Evolutionary conservation across 2,797 vertebrate species (phyloP), one percentile per base, ranked within the genome.

Genomic region (Dendrocincla fuliginosa): DNA sequence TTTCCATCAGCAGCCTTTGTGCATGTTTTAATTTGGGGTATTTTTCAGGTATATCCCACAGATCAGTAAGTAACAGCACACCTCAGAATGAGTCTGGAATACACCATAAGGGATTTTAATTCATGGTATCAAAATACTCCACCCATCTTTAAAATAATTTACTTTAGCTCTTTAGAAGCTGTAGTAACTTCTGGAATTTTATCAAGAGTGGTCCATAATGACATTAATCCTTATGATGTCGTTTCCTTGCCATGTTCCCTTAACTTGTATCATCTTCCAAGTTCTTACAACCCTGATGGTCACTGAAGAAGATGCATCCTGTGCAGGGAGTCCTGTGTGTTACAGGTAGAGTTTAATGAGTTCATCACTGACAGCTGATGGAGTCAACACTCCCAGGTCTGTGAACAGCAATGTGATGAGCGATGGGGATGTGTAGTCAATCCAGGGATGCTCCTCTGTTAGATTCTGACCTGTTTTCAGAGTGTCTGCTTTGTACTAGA

Each of bases 281-380:
- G 71, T 37, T 85, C 60, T 65, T 25, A 39, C 2, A 76, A 3
- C 5, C 41, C 42, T 67, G 67, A 47, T 2, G 20, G 78, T 19
- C 53, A 16, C 2, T 61, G 81, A 23, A 47, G 65, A 32, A 5
- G 69, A 37, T 8, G n/a, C 7, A 16, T 37, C 41, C 28, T 27
- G 46, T 74, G 65, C 49, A 50, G 53, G 0, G 13, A 75, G 69
- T 89, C 73, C 16, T 50, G 73, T 63, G 67, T 63, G 78, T 98
- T 98, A 99, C 95, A 99, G 98, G 93, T 99, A 99, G 50, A 99
- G 98, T 96, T 99, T 99, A 97, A 99, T 99, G 94, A 99, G 99
- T 96, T 99, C 99, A 9, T 99, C 99, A 3, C 99, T 99, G 96
- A 99, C 99, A 0, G 99, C 99, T 0, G 99, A 99, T 2, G 99